Conservation (phyloP, 2,888 invertebrate species). For the Pollenia griseotomentosa region DNA sequence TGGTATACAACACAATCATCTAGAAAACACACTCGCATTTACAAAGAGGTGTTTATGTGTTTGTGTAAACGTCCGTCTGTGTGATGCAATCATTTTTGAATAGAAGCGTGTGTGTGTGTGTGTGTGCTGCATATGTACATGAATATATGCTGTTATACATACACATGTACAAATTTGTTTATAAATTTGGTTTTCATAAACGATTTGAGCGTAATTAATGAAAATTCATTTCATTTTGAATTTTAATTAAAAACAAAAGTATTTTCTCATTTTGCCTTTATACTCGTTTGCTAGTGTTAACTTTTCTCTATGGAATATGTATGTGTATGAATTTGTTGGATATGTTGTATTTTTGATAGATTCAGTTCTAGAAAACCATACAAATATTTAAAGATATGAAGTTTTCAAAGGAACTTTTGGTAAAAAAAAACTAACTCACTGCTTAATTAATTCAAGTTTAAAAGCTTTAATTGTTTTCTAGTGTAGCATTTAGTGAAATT, state of each 20-base stretch:
- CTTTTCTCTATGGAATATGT: neutral
- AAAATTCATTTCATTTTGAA: conserved; percentile 82
- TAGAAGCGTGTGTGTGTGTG: neutral
- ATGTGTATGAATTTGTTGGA: neutral
- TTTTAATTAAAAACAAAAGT: conserved; percentile 80
- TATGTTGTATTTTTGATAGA: too few relatives aligned
- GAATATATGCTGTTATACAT: too few relatives aligned
- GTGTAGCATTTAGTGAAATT: too few relatives aligned
- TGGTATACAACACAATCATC: neutral
- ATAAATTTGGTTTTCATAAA: conserved; percentile 48
- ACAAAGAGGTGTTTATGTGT: conserved; percentile 42
- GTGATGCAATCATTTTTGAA: conserved; percentile 64
- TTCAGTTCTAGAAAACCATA: too few relatives aligned
- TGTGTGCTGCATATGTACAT: neutral
- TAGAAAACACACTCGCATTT: neutral
- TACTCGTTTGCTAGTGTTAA: neutral
- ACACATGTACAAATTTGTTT: conserved; percentile 9
- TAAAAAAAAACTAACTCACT: too few relatives aligned
- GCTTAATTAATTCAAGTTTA: too few relatives aligned
- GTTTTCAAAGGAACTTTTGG: too few relatives aligned
- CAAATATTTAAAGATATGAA: too few relatives aligned
- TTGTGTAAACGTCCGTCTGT: conserved; percentile 42
- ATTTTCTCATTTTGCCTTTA: conserved; percentile 20
- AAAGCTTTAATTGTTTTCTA: too few relatives aligned
- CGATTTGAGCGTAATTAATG: conserved; percentile 79